These are phyloP conservation scores for Mastigias papua DNA, from an alignment of 30 jellyfish, hydroid and myxozoan species.

Conservation along the genomic window DNA sequence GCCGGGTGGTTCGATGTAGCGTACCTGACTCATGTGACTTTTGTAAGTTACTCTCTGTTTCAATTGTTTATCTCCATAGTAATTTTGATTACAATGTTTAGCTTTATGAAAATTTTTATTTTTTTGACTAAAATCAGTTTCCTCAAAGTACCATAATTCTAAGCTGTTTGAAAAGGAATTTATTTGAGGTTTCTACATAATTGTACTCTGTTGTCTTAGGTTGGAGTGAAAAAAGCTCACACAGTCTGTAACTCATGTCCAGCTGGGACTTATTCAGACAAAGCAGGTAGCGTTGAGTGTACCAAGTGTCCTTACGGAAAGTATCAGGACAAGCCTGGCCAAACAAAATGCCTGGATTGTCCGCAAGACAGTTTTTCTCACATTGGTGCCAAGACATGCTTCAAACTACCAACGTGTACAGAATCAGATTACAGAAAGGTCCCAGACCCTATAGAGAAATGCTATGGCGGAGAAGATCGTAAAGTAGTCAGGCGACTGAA, in stretches of 20 bases:
- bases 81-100: neutral
- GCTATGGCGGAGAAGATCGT: conserved; percentile 54
- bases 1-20: conserved; percentile 85
- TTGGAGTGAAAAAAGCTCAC: conserved; percentile 52
- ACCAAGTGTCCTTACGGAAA: conserved; percentile 74
- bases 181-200: neutral
- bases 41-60: conserved; percentile 73
- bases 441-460: conserved; percentile 81
- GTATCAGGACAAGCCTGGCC: conserved; percentile 88
- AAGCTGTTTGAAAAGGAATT: neutral
- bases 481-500: conserved; percentile 43
- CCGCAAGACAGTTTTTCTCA: conserved; percentile 75
- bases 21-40: conserved; percentile 77
- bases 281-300: conserved; percentile 82
- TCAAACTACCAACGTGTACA: conserved; percentile 56
- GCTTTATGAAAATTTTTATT: neutral
- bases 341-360: conserved; percentile 75
- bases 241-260: conserved; percentile 75
- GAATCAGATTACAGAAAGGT: conserved; percentile 59
- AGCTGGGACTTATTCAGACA: conserved; percentile 85
- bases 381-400: conserved; percentile 81
- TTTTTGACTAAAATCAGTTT: neutral
- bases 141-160: neutral
- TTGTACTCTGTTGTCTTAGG: neutral
- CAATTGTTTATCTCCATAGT: too few species aligned